These are phyloP conservation scores for Ramphastos sulfuratus DNA, from an alignment of 2,113 vertebrate genomes.

Conservation along the genomic window DNA sequence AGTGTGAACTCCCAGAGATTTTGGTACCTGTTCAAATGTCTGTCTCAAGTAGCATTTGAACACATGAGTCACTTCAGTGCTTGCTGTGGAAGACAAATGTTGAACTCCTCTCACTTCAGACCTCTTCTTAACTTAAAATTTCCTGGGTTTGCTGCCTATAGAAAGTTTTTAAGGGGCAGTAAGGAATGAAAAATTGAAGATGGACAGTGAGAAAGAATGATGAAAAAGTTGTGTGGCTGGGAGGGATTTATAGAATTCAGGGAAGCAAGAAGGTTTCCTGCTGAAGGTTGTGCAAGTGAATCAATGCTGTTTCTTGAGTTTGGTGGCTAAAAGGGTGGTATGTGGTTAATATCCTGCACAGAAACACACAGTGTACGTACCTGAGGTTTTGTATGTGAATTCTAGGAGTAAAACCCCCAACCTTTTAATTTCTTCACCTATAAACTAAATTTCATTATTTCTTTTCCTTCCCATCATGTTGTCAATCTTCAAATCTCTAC, in stretches of 20 bases:
- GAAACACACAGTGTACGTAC: background rate
- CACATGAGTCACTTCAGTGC: background rate
- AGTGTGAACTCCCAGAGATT: background rate
- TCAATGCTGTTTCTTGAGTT: fast-evolving
- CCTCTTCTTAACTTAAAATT: background rate
- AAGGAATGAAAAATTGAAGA: background rate
- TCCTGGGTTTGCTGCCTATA: background rate
- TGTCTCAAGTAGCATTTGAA: background rate
- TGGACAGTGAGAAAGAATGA: background rate
- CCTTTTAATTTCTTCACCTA: background rate
- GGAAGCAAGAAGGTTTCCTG: background rate
- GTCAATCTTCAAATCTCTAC: background rate
- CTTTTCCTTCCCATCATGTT: background rate
- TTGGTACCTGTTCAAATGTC: background rate
- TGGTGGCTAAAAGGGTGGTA: background rate
- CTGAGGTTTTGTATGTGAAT: background rate
- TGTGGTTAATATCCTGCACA: background rate
- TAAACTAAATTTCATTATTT: background rate
- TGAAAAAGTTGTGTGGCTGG: background rate
- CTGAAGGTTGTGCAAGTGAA: background rate
- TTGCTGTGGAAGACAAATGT: fast-evolving
- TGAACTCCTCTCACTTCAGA: background rate
- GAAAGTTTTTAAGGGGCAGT: background rate
- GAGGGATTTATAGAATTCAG: background rate
- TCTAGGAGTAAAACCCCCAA: background rate